Conservation (phyloP, 2,113 vertebrate species). For the Albula glossodonta region DNA sequence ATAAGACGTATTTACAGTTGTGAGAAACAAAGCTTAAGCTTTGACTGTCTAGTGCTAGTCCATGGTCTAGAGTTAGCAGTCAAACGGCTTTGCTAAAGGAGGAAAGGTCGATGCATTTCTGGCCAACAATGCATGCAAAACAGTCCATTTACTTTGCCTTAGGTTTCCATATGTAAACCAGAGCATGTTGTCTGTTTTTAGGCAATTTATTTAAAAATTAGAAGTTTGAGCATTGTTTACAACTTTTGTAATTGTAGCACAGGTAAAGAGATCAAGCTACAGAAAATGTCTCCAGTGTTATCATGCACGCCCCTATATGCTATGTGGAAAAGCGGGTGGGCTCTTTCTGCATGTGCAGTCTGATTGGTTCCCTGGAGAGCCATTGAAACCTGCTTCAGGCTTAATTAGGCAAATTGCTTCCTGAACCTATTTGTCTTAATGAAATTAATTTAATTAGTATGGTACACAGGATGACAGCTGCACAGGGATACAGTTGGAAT, state of each 20-base stretch:
- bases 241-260: neutral
- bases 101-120: no score
- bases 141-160: slow-evolving; percentile 46
- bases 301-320: neutral
- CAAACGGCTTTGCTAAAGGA: no score
- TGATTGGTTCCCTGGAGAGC: neutral
- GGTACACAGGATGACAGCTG: neutral
- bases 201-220: neutral
- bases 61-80: no score
- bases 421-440: neutral
- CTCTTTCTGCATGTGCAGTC: neutral
- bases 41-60: no score
- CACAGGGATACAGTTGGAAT: neutral
- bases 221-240: neutral
- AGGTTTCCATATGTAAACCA: slow-evolving; percentile 36
- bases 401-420: neutral
- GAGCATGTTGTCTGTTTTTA: slow-evolving; percentile 58
- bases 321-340: slow-evolving; percentile 9
- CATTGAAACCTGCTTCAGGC: neutral
- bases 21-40: no score
- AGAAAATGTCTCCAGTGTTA: neutral
- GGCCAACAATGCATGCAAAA: no score
- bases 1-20: no score
- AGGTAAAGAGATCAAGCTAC: neutral
- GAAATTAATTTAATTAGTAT: neutral